Evolutionary conservation across 2,888 invertebrate species (phyloP), one percentile per base, ranked within the genome.

Genomic region (Phoenoteleia sp.): DNA sequence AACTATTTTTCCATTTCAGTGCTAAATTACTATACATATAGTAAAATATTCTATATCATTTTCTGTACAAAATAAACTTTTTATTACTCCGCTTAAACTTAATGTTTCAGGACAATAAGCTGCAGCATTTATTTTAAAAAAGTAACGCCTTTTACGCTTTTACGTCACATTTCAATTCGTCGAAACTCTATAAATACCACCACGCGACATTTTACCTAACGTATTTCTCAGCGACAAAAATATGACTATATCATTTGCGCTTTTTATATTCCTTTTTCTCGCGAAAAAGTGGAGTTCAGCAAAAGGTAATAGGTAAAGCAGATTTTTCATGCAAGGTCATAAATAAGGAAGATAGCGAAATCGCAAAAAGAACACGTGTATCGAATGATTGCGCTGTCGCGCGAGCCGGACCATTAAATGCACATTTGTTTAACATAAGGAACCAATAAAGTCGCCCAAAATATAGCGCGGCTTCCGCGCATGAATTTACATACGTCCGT

Each of bases 351-450:
- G 86, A 89, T 83, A 82, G 86, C 83, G 66, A 69, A 87, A 87
- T 87, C 84, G 74, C 85, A 60, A 58, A 76, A 86, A 80, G 85
- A 85, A 83, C 89, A 89, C 88, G 88, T 90, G 91, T 88, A 89
- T 86, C 88, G 89, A 91, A 90, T 89, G 90, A 91, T 89, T 88
- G 83, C 83, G 83, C 86, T 77, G 87, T 86, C 85, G 83, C 85
- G 72, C 80, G 81, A 86, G 87, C 87, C 87, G 88, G 86, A 66
- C 89, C 87, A 90, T 91, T 90, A 91, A 89, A 90, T 89, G 88
- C 88, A 89, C 88, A 89, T 91, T 91, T 89, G 87, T 89, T 88
- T 89, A 86, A 89, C 89, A 90, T 89, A 89, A 89, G 87, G 88
- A 85, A 80, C 89, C 90, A 90, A 91, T 91, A 91, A 85, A 83